Base-by-base conservation (phyloP, 2,797 vertebrate species). In the Tachyglossus aculeatus region DNA sequence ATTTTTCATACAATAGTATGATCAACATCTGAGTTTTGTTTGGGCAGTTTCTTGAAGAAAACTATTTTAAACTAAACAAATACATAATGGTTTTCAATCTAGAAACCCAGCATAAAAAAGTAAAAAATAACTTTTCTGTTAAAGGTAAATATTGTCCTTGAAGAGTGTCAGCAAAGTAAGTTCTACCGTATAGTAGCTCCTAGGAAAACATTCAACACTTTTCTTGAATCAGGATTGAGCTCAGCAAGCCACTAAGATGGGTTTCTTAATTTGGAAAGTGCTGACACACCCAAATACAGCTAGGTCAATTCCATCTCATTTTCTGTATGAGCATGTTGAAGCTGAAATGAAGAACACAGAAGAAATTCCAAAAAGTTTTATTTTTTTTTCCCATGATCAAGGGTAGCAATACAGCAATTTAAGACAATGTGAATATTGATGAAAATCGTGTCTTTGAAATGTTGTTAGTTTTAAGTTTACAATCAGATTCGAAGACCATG, bases 21-120 rank as follows among this genome's bases (percentile, higher is more conserved):
- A 71, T 71, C 81, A 76, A 57, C 83, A 78, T 39, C 40, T 55
- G 36, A 84, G 60, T 68, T 55, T 29, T 27, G 16, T 63, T 41
- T 38, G 44, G 45, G 55, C 9, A 56, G 48, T 71, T 43, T 59
- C 53, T 71, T 58, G 45, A 88, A 45, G 33, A 36, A 83, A 79
- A 88, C 76, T 24, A 37, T 59, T 60, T 71, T 32, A 40, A 62
- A 34, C 44, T 45, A 82, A 80, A 71, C 51, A 60, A 63, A 69
- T 61, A 71, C 37, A 34, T 27, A 58, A 24, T 53, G 64, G 80
- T 67, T 56, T 73, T 21, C 74, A 81, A 78, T 36, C 68, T 66
- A 88, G 70, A 85, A 89, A 88, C 69, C 66, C 68, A 63, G 79
- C 84, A 63, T 89, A 81, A 90, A 90, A 88, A 84, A 78, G 65